Evolutionary conservation across 2,113 vertebrate species (phyloP), one percentile per base, ranked within the genome.

Genomic region (Tautogolabrus adspersus): DNA sequence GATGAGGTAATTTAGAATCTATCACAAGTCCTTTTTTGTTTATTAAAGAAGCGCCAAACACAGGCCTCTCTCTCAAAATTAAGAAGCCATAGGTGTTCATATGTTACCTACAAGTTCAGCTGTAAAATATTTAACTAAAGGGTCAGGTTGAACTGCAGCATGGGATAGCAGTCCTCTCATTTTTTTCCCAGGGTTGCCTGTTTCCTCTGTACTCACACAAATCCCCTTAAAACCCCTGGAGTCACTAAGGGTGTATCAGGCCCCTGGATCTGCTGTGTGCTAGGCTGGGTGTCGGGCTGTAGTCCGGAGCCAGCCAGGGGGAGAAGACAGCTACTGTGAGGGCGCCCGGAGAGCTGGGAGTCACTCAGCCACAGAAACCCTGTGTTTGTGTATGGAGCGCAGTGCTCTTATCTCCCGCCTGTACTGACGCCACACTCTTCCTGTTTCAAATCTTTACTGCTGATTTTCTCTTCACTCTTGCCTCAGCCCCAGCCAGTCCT

Each of bases 371-470:
- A 86, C 92, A 90, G 90, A 94, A 88, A 90, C 77, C 84, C 85
- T 94, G 94, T 94, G 96, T 97, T 96, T 96, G 96, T 96, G 92
- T 96, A 94, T 92, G 95, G 92, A 92, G 94, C 91, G 55, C 89
- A 87, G 94, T 75, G 67, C 94, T 93, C 95, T 97, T 97, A 97
- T 97, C 96, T 96, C 94, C 95, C 92, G 94, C 93, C 91, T 92
- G 91, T 93, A 92, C 97, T 95, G 96, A 96, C 96, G 96, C 97
- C 96, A 95, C 91, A 91, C 94, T 96, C 95, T 98, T 98, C 97
- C 97, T 98, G 97, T 98, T 97, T 96, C 95, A 97, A 96, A 96
- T 97, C 95, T 95, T 95, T 89, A 95, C 95, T 96, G 95, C 95
- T 93, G 93, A 94, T 96, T 96, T 96, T 95, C 95, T 95, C 93